These are phyloP conservation scores for Caretta caretta DNA, from an alignment of 2,113 vertebrate genomes.

Conservation along the genomic window DNA sequence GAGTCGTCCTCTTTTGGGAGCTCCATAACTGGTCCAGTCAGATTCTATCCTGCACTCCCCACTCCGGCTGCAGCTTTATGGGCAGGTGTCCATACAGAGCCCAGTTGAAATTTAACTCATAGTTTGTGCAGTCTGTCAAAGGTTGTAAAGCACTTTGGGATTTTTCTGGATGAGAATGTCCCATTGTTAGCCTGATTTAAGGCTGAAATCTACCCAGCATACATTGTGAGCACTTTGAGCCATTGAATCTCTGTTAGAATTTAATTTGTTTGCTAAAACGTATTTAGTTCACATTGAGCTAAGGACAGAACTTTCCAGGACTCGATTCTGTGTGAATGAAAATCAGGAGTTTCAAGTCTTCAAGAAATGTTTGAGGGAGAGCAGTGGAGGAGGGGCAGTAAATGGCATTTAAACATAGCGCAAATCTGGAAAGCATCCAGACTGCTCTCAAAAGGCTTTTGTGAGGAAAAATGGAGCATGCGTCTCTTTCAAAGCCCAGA, in stretches of 20 bases:
- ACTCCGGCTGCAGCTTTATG: background rate
- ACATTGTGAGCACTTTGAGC: background rate
- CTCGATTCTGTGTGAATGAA: background rate
- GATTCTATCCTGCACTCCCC: background rate
- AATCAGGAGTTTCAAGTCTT: slow-evolving; percentile 52
- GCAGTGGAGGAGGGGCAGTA: background rate
- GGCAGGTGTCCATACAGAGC: background rate
- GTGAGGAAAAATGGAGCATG: slow-evolving; percentile 31
- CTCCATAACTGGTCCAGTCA: background rate
- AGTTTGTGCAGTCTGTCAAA: background rate
- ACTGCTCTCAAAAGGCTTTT: slow-evolving; percentile 64
- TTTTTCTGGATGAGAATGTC: slow-evolving; percentile 35
- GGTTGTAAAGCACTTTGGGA: slow-evolving; percentile 54
- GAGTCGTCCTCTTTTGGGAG: background rate
- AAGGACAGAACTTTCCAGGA: background rate
- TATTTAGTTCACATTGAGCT: background rate
- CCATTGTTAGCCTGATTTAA: slow-evolving; percentile 23
- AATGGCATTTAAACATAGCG: background rate
- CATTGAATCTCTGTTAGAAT: fast-evolving
- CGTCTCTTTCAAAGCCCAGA: background rate
- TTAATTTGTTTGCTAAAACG: background rate
- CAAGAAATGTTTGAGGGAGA: background rate
- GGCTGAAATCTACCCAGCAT: background rate
- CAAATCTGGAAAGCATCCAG: slow-evolving; percentile 55
- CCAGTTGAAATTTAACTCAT: background rate